phyloP scores from a whole-genome alignment of 2,888 invertebrate species.

The Globia sparganii region DNA sequence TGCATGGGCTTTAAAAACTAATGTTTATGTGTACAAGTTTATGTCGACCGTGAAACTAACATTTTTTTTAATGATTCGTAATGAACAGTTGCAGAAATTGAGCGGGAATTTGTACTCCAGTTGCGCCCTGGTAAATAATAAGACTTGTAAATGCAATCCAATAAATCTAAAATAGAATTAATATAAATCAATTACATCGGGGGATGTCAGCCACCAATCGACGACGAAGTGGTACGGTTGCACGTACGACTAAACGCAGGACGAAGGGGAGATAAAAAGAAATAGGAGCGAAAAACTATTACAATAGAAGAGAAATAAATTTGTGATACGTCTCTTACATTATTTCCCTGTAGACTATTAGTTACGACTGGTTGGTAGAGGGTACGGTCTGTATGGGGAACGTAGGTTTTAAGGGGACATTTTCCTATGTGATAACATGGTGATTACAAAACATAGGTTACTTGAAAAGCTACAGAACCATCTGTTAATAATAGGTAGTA shows the following conservation, averaged over 20 bases:
- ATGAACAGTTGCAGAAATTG: too few relatives aligned
- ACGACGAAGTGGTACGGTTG: conserved; percentile 50
- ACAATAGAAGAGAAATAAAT: conserved; percentile 57
- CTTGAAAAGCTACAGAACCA: neutral
- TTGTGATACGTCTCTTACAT: conserved; percentile 51
- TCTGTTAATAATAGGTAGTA: neutral
- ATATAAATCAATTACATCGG: conserved; percentile 43
- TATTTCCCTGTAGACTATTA: conserved; percentile 62
- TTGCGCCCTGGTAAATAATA: neutral
- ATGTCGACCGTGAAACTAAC: neutral
- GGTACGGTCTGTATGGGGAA: neutral
- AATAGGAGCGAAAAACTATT: conserved; percentile 52
- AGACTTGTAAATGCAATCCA: conserved; percentile 10
- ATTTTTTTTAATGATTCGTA: too few relatives aligned
- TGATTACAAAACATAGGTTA: neutral
- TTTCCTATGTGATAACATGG: neutral
- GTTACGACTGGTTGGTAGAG: conserved; percentile 33
- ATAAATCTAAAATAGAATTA: conserved; percentile 6
- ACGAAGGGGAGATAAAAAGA: conserved; percentile 59
- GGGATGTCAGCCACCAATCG: conserved; percentile 52
- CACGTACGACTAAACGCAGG: conserved; percentile 58
- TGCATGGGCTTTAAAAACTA: neutral
- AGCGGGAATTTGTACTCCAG: neutral
- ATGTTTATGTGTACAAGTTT: neutral
- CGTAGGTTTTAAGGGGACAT: neutral